Evolutionary conservation across 2,113 vertebrate genomes (phyloP), one percentile per base, ranked within the genome.

Genomic region (Marcusenius ussheri): DNA sequence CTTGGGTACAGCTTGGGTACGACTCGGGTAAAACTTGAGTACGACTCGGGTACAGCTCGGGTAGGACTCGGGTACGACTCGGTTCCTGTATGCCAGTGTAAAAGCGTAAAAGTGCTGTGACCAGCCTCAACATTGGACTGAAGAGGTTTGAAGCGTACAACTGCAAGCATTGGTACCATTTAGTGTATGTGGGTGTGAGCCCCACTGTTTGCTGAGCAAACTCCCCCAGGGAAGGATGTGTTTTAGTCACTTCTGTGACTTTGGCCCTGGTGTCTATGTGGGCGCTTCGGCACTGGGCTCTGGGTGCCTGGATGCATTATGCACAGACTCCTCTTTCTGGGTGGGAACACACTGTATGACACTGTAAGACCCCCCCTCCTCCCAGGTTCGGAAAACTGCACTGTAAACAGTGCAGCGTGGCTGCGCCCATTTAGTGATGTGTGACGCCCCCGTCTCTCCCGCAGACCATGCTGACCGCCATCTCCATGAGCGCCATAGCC

Each of bases 401-500:
- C 70, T 47, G 21, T 50, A 27, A 47, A 49, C 45, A 9, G 45
- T 47, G 13, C 21, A 2, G 21, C 21, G 7, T 85, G 70, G 31
- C 70, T 39, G 83, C 50, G 45, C 35, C 39, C 35, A 24, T 46
- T 11, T 21, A 39, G 13, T 39, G 70, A 19, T 39, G 70, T 24
- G 39, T 83, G 39, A 51, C 5, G 49, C 49, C 66, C 42, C 27
- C 93, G 8, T 93, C 87, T 94, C 66, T 88, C 9, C 46, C 24
- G 13, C 95, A 99, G 98, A 99, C 98, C 0, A 95, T 98, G 94
- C 94, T 99, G 90, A 99, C 98, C 0, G 97, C 98, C 83, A 99
- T 99, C 94, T 99, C 98, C 83, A 99, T 99, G 98, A 99, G 98
- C 2, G 98, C 98, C 24, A 98, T 99, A 45, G 98, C 98, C 88